A percentile compares a stretch with the other conserved stretches of the same genome.
phyloP scores from a whole-genome alignment of 1,140 invertebrate species.

The Brachionus sp. region DNA sequence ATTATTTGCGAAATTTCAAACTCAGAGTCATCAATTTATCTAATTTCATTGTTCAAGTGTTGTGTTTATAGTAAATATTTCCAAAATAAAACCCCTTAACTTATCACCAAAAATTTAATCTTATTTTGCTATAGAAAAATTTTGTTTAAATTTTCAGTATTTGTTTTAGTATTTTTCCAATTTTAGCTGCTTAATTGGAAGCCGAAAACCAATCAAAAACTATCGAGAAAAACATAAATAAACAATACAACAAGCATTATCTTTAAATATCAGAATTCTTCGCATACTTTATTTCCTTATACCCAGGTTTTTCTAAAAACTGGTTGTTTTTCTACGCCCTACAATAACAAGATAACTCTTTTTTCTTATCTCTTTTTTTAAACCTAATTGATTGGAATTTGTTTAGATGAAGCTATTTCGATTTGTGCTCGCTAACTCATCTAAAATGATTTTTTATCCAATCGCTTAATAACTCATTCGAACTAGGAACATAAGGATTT shows the following conservation, averaged over 20 bases:
- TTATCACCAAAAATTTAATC: not conserved
- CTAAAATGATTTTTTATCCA: slow-evolving; percentile 33
- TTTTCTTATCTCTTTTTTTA: not conserved
- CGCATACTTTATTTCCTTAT: not conserved
- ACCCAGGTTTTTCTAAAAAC: not conserved
- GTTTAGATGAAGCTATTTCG: slow-evolving; percentile 36
- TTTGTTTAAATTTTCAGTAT: not conserved
- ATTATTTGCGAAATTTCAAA: slow-evolving; percentile 8
- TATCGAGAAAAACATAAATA: slow-evolving; percentile 26
- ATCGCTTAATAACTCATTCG: slow-evolving; percentile 1
- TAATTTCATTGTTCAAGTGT: not conserved
- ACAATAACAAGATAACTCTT: slow-evolving; percentile 19
- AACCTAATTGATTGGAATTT: slow-evolving; percentile 20
- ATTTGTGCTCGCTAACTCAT: not conserved
- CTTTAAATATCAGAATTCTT: slow-evolving; percentile 35
- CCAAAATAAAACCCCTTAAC: not conserved
- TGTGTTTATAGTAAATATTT: slow-evolving; percentile 1
- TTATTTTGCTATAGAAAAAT: not conserved
- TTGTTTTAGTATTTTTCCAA: not conserved
- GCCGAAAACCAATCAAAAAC: not conserved
- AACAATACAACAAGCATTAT: not conserved
- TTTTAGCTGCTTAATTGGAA: not conserved
- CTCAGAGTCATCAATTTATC: slow-evolving; percentile 21
- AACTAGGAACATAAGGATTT: not conserved
- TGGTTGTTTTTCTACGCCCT: slow-evolving; percentile 6